Percentiles rank a stretch among this genome's conserved stretches.
These are phyloP conservation scores for Apostichopus leukothele DNA, from an alignment of 53 echinoderm and acorn worm species.

Conservation along the genomic window DNA sequence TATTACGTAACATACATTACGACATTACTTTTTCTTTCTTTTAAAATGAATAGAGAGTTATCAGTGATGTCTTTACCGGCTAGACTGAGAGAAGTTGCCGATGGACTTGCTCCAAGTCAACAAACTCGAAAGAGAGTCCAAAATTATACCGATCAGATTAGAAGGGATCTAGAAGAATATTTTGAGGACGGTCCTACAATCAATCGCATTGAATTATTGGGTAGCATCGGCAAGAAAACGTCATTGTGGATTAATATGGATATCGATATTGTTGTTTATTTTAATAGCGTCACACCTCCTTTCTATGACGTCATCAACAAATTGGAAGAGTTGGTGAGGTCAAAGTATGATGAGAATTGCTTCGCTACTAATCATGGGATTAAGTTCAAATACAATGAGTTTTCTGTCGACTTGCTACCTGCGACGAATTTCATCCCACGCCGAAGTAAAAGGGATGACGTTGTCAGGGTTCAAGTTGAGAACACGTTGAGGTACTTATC, in stretches of 20 bases:
- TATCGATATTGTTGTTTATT: conserved; percentile 23
- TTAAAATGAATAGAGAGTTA: no score
- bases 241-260: conserved; percentile 31
- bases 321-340: not conserved
- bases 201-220: conserved; percentile 13
- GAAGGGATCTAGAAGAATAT: not conserved
- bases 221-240: conserved; percentile 2
- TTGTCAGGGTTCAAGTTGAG: not conserved
- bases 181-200: not conserved
- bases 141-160: not conserved
- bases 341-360: not conserved
- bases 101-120: no score
- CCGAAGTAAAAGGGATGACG: no score
- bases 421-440: conserved; percentile 11
- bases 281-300: not conserved
- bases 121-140: no score
- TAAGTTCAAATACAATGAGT: conserved; percentile 13
- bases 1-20: no score
- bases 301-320: not conserved
- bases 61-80: no score
- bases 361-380: not conserved
- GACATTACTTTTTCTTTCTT: no score
- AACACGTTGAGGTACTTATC: not conserved
- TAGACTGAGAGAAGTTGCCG: no score
- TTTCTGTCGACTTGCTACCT: conserved; percentile 21